Percentiles rank a stretch among this genome's conserved stretches.
Evolutionary conservation across 2,888 invertebrate genomes (phyloP).

Genomic region (Vannuccia rotundouncinata): DNA sequence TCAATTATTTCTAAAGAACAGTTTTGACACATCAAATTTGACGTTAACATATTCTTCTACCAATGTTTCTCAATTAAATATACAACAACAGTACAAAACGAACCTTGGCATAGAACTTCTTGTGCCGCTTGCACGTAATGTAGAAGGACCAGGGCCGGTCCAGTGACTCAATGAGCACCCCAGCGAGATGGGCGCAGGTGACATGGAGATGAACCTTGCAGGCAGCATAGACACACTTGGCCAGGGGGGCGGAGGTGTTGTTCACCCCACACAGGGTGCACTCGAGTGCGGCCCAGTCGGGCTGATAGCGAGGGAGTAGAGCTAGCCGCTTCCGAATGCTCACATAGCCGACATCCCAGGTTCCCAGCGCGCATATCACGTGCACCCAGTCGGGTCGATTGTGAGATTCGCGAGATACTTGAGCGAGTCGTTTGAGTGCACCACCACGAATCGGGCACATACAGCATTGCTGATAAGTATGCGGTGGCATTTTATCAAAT

Average conservation of each 20-base stretch:
- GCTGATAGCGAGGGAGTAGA: neutral
- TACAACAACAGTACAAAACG: no score
- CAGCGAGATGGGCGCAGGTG: slow-evolving; percentile 27
- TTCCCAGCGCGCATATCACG: slow-evolving; percentile 30
- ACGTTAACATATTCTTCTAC: no score
- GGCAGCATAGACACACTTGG: slow-evolving; percentile 31
- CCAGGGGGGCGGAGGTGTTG: slow-evolving; percentile 4
- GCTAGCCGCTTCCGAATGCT: slow-evolving; percentile 8
- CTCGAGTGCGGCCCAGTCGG: neutral
- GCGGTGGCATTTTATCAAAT: no score
- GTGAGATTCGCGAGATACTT: neutral
- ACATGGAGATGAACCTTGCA: slow-evolving; percentile 28
- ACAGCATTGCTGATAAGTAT: slow-evolving; percentile 48
- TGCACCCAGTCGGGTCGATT: slow-evolving; percentile 22
- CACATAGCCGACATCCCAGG: slow-evolving; percentile 23
- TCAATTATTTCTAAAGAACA: no score
- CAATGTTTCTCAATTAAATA: no score
- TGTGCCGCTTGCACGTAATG: slow-evolving; percentile 29
- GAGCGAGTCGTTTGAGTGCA: slow-evolving; percentile 28
- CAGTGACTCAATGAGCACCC: slow-evolving; percentile 32
- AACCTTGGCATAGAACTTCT: slow-evolving; percentile 34
- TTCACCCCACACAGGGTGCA: slow-evolving; percentile 24
- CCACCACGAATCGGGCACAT: slow-evolving; percentile 35
- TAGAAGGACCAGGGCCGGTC: slow-evolving; percentile 31
- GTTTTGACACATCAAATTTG: no score